Evolutionary conservation across 2,888 invertebrate genomes (phyloP).

Genomic region (Crematogaster levior): DNA sequence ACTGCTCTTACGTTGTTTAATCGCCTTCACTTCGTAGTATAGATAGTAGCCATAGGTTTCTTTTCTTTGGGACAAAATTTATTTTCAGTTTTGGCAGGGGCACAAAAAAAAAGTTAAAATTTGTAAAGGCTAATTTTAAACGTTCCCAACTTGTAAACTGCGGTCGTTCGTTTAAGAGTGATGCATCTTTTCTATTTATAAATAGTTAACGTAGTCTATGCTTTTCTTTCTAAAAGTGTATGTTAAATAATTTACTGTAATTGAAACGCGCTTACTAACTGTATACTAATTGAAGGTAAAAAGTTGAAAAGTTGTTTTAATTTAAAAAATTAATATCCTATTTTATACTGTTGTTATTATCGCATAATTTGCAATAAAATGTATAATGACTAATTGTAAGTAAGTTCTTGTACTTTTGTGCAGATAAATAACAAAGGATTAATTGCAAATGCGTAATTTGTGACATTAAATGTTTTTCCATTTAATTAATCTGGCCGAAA

Average conservation of each 20-base stretch:
- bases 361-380: background rate
- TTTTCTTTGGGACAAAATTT: constrained; percentile 39
- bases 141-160: background rate
- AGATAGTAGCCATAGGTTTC: constrained; percentile 24
- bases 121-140: background rate
- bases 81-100: background rate
- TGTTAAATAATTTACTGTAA: background rate
- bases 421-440: background rate
- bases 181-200: background rate
- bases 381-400: background rate
- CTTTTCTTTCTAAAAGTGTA: background rate
- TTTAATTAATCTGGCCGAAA: background rate
- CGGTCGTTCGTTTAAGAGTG: background rate
- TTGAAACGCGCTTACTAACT: background rate
- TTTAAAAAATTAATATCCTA: background rate
- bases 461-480: background rate
- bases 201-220: background rate
- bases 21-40: constrained; percentile 34
- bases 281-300: background rate
- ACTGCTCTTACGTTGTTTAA: constrained; percentile 19
- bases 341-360: background rate
- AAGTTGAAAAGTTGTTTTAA: background rate
- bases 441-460: constrained; percentile 1
- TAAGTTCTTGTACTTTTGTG: background rate
- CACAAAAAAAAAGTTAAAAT: background rate